Evolutionary conservation across 2,888 invertebrate genomes (phyloP).

Genomic region (Ditula angustiorana): DNA sequence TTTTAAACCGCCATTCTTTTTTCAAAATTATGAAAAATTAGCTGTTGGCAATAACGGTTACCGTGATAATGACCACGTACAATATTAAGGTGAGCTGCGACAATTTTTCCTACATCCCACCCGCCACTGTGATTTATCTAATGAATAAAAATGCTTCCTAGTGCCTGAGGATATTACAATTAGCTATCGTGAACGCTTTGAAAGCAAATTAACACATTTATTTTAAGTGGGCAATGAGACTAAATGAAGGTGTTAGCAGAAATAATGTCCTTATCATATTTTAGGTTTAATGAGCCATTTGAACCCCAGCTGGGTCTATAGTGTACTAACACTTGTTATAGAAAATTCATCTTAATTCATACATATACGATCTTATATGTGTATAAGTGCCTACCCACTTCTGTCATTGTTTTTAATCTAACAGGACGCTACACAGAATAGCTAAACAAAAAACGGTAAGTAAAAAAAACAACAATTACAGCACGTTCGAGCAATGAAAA

Average conservation of each 20-base stretch:
- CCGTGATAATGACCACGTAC: constrained; percentile 74
- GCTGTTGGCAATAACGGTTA: constrained; percentile 72
- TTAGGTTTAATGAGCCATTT: not conserved
- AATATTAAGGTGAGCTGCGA: constrained; percentile 82
- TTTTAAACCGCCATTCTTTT: constrained; percentile 52
- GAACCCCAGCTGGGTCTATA: not conserved
- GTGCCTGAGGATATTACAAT: constrained; percentile 72
- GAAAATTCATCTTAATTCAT: too few relatives aligned
- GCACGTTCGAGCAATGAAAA: constrained; percentile 36
- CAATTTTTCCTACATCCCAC: constrained; percentile 78
- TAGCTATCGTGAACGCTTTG: constrained; percentile 61
- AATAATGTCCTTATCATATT: not conserved
- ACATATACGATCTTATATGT: not conserved
- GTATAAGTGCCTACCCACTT: not conserved
- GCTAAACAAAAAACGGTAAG: constrained; percentile 16
- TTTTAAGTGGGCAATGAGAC: constrained; percentile 25
- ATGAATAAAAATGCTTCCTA: constrained; percentile 83
- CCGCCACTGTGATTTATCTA: constrained; percentile 79
- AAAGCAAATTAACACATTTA: constrained; percentile 57
- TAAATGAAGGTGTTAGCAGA: not conserved
- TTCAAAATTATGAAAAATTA: constrained; percentile 82
- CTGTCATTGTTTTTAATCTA: not conserved
- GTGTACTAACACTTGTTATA: not conserved
- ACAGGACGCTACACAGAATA: not conserved
- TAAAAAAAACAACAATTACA: constrained; percentile 25